phyloP scores from a whole-genome alignment of 2,113 vertebrate species.

The Platichthys flesus region DNA sequence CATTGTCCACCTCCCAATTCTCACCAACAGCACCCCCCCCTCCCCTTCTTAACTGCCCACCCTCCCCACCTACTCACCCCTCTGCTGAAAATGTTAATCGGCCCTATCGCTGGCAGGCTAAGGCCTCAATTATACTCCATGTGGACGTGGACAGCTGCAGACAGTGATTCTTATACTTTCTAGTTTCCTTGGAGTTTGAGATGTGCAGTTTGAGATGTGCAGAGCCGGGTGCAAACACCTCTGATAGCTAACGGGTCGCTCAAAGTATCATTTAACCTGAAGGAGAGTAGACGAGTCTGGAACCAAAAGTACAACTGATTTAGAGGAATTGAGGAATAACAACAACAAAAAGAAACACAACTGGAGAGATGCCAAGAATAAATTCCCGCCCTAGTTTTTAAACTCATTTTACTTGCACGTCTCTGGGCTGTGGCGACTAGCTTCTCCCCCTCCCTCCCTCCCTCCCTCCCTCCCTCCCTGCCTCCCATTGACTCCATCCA shows the following conservation, averaged over 20 bases:
- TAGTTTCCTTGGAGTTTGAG: neutral
- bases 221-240: neutral
- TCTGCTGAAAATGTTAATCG: constrained; percentile 93
- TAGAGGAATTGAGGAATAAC: no score
- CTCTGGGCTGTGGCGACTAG: constrained; percentile 22
- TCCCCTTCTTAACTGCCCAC: no score
- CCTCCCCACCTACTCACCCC: constrained; percentile 62
- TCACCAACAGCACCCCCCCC: constrained; percentile 66
- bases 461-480: constrained; percentile 19
- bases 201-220: neutral
- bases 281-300: no score
- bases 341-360: no score
- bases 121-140: constrained; percentile 35
- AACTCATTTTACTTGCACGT: constrained; percentile 63
- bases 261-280: no score
- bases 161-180: neutral
- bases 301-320: no score
- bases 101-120: constrained; percentile 88
- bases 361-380: no score
- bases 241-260: no score
- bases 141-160: neutral
- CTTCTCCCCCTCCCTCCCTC: constrained; percentile 21
- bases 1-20: constrained; percentile 74
- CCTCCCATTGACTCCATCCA: constrained; percentile 75
- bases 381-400: constrained; percentile 42